Evolutionary conservation across 2,797 vertebrate species (phyloP).

Genomic region (Syngnathus rostellatus): DNA sequence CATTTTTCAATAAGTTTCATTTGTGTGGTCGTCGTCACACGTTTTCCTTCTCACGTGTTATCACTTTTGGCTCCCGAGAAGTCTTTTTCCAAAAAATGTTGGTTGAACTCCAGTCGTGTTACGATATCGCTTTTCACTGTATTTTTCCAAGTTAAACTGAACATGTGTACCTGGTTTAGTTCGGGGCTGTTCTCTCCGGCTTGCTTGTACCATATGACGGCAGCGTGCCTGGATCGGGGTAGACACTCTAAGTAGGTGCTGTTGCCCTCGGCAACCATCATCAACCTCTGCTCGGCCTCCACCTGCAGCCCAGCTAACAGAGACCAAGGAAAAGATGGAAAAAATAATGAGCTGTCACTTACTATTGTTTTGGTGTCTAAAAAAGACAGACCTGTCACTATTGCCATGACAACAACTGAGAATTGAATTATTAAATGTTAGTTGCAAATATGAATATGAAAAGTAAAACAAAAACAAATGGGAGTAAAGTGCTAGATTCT

Average conservation of each 20-base stretch:
- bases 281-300: constrained; percentile 70
- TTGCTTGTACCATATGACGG: constrained; percentile 73
- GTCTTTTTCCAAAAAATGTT: background rate
- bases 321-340: background rate
- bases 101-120: background rate
- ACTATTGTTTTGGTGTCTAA: too few relatives aligned
- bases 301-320: constrained; percentile 68
- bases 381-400: too few relatives aligned
- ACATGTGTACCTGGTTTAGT: constrained; percentile 64
- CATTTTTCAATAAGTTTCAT: background rate
- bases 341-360: background rate
- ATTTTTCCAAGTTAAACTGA: background rate
- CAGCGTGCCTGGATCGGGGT: constrained; percentile 72
- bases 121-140: background rate
- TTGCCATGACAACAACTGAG: too few relatives aligned
- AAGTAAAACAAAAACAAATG: too few relatives aligned
- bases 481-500: too few relatives aligned
- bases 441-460: too few relatives aligned
- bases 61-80: background rate
- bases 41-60: background rate
- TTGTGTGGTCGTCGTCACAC: background rate
- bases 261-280: constrained; percentile 76
- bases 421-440: too few relatives aligned
- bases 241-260: constrained; percentile 78
- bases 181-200: constrained; percentile 70